phyloP scores from a whole-genome alignment of 92 coral and sea anemone genomes.

The Bergia sp. region DNA sequence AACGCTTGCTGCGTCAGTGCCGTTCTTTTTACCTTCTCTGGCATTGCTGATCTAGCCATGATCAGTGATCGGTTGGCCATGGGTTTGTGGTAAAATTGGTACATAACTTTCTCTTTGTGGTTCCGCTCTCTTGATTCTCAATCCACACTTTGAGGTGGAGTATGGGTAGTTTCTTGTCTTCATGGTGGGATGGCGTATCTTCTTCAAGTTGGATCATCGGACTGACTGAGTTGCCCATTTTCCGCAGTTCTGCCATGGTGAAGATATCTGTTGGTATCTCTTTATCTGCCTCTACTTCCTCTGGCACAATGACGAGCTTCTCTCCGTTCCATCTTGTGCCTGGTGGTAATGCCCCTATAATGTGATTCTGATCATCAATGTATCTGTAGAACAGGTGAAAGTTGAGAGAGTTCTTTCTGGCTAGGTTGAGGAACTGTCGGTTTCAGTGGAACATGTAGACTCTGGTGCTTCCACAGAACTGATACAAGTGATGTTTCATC shows the following conservation, averaged over 20 bases:
- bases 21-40: too few species aligned
- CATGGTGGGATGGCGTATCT: background rate
- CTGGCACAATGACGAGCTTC: background rate
- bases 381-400: slow-evolving; percentile 14
- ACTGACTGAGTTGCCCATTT: slow-evolving; percentile 1
- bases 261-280: background rate
- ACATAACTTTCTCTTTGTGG: too few species aligned
- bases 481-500: slow-evolving; percentile 25
- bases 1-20: too few species aligned
- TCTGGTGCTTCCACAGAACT: background rate
- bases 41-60: too few species aligned
- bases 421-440: background rate
- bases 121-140: too few species aligned
- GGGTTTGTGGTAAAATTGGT: too few species aligned
- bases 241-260: background rate
- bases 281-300: background rate
- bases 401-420: slow-evolving; percentile 1
- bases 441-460: slow-evolving; percentile 33
- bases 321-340: background rate
- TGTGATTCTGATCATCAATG: slow-evolving; percentile 25
- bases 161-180: background rate
- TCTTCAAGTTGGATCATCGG: slow-evolving; percentile 7
- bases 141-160: background rate
- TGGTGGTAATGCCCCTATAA: background rate
- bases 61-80: too few species aligned